Evolutionary conservation across 2,888 invertebrate species (phyloP), one percentile per base, ranked within the genome.

Genomic region (Theodoxus fluviatilis): DNA sequence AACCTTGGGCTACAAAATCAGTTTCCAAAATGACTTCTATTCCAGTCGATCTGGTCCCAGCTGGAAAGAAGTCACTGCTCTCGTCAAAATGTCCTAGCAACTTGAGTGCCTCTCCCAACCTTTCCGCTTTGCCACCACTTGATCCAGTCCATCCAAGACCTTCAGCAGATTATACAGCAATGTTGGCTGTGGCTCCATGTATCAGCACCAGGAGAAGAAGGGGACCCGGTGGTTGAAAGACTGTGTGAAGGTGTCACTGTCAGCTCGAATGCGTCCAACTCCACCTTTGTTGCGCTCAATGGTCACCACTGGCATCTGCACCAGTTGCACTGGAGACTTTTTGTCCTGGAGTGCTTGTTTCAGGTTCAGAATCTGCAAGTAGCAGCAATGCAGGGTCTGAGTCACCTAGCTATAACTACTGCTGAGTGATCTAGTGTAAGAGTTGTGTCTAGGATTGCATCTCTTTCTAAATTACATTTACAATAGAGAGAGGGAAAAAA

Each of bases 231-330:
- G 95, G 89, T 96, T 95, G 92, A 98, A 98, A 90, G 96, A 94
- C 91, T 98, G 98, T 79, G 85, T 86, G 73, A 84, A 85, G 22
- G 83, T 83, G 63, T 84, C 85, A 71, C 91, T 91, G 79, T 91
- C 90, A 76, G 91, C 92, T 88, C 95, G 93, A 89, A 95, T 73
- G 68, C 82, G 73, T 61, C 80, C 79, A 70, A 79, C 77, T 40
- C 75, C 75, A 37, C 78, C 72, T 70, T 81, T 75, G 71, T 77
- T 81, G 25, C 81, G 93, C 90, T 98, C 98, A 66, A 98, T 95
- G 79, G 97, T 94, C 78, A 98, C 96, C 75, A 96, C 96, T 25
- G 98, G 98, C 98, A 98, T 98, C 90, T 98, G 98, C 68, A 98
- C 98, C 78, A 98, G 90, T 88, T 98, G 96, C 70, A 98, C 94